These are phyloP conservation scores for Poecilia gillii DNA, from an alignment of 2,797 vertebrate species.

Conservation along the genomic window DNA sequence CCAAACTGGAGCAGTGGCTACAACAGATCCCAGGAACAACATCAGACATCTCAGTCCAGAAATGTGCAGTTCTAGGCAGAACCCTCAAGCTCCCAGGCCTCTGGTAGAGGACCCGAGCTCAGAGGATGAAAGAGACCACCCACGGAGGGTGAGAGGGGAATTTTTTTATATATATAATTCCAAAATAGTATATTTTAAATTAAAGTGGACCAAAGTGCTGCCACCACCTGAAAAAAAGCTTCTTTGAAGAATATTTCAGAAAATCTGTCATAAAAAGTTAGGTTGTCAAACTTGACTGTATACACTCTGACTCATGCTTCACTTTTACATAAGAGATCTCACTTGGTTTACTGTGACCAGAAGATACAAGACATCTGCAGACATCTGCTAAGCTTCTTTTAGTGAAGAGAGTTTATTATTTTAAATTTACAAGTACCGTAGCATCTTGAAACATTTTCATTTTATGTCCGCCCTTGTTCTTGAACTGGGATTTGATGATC, in stretches of 20 bases:
- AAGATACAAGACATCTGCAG: background rate
- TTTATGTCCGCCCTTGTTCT: background rate
- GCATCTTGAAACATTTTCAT: background rate
- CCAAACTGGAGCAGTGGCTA: no score
- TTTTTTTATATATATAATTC: background rate
- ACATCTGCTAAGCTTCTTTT: background rate
- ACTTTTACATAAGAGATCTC: background rate
- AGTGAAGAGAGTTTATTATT: background rate
- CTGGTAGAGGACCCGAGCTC: no score
- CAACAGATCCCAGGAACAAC: no score
- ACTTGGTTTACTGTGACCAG: background rate
- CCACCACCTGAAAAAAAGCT: background rate
- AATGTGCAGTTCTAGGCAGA: no score
- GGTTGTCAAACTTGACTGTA: background rate
- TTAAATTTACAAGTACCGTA: background rate
- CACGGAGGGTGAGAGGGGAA: no score
- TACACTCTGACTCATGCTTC: background rate
- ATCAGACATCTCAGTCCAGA: no score
- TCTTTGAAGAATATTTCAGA: background rate
- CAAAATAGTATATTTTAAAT: background rate
- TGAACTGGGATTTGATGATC: background rate
- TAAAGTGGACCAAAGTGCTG: background rate
- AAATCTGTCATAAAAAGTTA: background rate
- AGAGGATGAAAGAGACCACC: no score
- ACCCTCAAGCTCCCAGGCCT: no score